phyloP scores from a whole-genome alignment of 2,888 invertebrate genomes.

The Sinelater perroti region DNA sequence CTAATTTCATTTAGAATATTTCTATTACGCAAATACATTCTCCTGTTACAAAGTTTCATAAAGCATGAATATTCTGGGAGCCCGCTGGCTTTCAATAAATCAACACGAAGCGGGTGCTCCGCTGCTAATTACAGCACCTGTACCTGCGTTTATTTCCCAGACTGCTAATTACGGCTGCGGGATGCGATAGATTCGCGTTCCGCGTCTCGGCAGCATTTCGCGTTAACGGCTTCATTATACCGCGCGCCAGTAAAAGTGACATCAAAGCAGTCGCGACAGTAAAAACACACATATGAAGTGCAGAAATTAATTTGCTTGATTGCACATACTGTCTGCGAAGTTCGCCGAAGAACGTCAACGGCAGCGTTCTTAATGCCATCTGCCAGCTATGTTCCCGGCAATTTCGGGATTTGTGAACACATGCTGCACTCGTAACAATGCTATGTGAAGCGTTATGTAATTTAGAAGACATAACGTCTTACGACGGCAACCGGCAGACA shows the following conservation, averaged over 20 bases:
- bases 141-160: too few relatives aligned
- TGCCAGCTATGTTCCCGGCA: conserved; percentile 46
- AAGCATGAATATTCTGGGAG: too few relatives aligned
- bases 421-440: conserved; percentile 34
- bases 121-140: too few relatives aligned
- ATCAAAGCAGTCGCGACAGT: conserved; percentile 4
- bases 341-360: conserved; percentile 49
- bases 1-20: too few relatives aligned
- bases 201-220: too few relatives aligned
- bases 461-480: conserved; percentile 29
- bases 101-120: too few relatives aligned
- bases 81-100: too few relatives aligned
- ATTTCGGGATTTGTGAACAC: conserved; percentile 42
- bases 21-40: too few relatives aligned
- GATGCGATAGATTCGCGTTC: too few relatives aligned
- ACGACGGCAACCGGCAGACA: conserved; percentile 19
- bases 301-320: conserved; percentile 47
- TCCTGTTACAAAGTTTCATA: too few relatives aligned
- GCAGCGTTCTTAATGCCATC: conserved; percentile 51
- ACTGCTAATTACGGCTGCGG: too few relatives aligned
- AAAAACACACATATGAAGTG: conserved; percentile 23
- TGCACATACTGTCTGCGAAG: conserved; percentile 48
- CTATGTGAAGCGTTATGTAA: conserved; percentile 33
- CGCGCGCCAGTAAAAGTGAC: conserved; percentile 1
- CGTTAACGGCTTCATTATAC: too few relatives aligned